phyloP scores from a whole-genome alignment of 2,888 invertebrate species.

The Brachypalpus laphriformis region DNA sequence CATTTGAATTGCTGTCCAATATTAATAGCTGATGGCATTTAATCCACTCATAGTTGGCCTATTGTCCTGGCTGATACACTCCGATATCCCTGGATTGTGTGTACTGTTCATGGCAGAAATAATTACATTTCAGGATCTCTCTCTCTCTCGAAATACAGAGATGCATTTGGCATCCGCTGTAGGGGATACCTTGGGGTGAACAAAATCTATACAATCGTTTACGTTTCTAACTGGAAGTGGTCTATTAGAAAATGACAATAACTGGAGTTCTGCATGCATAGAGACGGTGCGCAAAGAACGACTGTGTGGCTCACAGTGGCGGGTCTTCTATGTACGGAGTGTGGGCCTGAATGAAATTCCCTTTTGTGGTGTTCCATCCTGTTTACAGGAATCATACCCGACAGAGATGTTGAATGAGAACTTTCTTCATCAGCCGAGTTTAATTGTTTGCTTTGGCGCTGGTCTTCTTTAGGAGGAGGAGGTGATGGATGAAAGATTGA shows the following conservation, averaged over 20 bases:
- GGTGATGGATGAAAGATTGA: slow-evolving; percentile 10
- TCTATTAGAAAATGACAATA: slow-evolving; percentile 34
- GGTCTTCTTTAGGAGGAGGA: neutral
- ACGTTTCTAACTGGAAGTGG: slow-evolving; percentile 21
- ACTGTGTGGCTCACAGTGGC: neutral
- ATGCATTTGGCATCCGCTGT: slow-evolving; percentile 13
- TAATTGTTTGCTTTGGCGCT: slow-evolving; percentile 56
- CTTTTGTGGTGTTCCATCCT: slow-evolving; percentile 19
- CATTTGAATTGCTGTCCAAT: slow-evolving; percentile 33
- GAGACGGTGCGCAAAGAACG: neutral
- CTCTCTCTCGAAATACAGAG: slow-evolving; percentile 1
- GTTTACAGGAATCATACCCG: slow-evolving; percentile 61
- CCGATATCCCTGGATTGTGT: slow-evolving; percentile 3
- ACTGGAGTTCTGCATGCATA: slow-evolving; percentile 12
- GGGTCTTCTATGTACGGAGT: neutral
- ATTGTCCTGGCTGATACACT: slow-evolving; percentile 45
- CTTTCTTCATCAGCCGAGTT: slow-evolving; percentile 38
- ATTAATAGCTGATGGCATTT: slow-evolving; percentile 65
- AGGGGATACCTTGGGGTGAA: slow-evolving; percentile 9
- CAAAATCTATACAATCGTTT: slow-evolving; percentile 28
- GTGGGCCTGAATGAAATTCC: neutral
- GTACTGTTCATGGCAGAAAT: slow-evolving; percentile 34
- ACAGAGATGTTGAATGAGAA: slow-evolving; percentile 8
- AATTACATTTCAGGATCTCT: slow-evolving; percentile 53
- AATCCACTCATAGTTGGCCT: slow-evolving; percentile 60